Percentiles rank a stretch among this genome's conserved stretches.
phyloP scores from a whole-genome alignment of 2,888 invertebrate species.

The Beris morrisii region DNA sequence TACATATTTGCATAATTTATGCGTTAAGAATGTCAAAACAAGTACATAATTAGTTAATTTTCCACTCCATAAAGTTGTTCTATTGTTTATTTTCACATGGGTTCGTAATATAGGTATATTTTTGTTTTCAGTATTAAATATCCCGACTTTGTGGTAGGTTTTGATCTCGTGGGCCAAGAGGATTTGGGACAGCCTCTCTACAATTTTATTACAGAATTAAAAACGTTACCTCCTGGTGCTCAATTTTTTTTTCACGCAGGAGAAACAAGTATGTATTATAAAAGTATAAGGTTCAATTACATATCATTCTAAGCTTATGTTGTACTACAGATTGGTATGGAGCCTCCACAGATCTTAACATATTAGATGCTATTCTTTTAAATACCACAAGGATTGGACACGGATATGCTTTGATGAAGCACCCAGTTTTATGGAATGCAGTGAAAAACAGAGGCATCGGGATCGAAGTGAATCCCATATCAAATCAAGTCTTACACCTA shows the following conservation, averaged over 20 bases:
- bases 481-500: constrained; percentile 58
- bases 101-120: no score
- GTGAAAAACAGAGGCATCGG: constrained; percentile 51
- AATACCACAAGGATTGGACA: constrained; percentile 55
- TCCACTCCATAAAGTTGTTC: no score
- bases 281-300: background rate
- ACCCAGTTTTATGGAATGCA: constrained; percentile 52
- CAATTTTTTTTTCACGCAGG: constrained; percentile 68
- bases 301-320: constrained; percentile 5
- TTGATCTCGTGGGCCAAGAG: constrained; percentile 70
- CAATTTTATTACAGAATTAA: constrained; percentile 45
- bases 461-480: constrained; percentile 53
- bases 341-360: constrained; percentile 60
- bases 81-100: no score
- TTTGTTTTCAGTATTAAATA: constrained; percentile 42
- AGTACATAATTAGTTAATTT: no score
- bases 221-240: constrained; percentile 48
- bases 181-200: constrained; percentile 61
- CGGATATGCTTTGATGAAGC: constrained; percentile 53
- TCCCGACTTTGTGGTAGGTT: constrained; percentile 64
- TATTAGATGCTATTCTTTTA: constrained; percentile 57
- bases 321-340: constrained; percentile 59
- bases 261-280: constrained; percentile 59
- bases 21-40: no score
- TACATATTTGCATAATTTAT: no score